Percentiles rank a stretch among this genome's conserved stretches.
These are phyloP conservation scores for Todiramphus saurophagus DNA, from an alignment of 2,113 vertebrate species.

Conservation along the genomic window DNA sequence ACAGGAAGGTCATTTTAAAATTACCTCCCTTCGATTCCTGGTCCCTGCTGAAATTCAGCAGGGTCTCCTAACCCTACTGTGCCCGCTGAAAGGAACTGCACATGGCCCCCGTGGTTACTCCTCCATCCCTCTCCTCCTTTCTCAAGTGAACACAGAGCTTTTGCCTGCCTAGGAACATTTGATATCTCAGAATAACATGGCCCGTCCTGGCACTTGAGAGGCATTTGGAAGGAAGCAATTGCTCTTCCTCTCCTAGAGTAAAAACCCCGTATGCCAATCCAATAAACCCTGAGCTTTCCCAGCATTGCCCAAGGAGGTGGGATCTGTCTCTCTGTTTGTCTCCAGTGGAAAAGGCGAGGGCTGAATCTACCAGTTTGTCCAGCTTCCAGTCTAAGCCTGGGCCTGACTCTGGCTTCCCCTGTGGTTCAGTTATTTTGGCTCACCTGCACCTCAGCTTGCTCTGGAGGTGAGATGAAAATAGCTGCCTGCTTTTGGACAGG, in stretches of 20 bases:
- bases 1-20: neutral
- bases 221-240: neutral
- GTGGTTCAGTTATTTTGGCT: conserved; percentile 15
- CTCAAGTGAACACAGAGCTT: fast-evolving
- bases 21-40: neutral
- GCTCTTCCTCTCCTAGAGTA: neutral
- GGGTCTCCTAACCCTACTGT: neutral
- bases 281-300: neutral
- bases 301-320: neutral
- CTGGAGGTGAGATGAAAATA: neutral
- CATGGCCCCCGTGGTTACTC: neutral
- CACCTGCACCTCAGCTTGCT: neutral
- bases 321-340: neutral
- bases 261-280: neutral
- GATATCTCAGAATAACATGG: neutral
- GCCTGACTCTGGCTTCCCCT: neutral
- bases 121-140: neutral
- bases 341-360: neutral
- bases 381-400: neutral
- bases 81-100: neutral
- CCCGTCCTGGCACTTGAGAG: neutral
- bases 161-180: neutral
- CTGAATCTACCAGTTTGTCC: neutral
- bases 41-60: neutral
- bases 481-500: neutral